A percentile compares a stretch with the other conserved stretches of the same genome.
These are phyloP conservation scores for Saccopteryx leptura DNA, from an alignment of 2,113 vertebrate genomes.

Conservation along the genomic window DNA sequence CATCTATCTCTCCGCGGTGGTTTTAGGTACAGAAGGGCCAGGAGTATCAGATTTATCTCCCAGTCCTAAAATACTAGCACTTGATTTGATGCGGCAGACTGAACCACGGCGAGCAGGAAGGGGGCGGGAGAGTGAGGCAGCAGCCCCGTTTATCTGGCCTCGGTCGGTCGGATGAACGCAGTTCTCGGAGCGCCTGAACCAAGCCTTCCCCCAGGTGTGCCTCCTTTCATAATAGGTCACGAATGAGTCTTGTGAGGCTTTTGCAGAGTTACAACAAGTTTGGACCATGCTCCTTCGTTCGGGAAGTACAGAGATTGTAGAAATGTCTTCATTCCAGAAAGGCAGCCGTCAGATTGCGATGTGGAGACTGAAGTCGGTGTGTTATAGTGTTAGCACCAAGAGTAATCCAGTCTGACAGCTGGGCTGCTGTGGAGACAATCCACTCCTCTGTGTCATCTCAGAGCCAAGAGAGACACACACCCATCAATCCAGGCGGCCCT, in stretches of 20 bases:
- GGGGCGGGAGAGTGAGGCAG: background rate
- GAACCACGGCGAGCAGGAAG: background rate
- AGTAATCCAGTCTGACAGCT: background rate
- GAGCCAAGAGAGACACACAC: background rate
- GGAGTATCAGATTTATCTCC: background rate
- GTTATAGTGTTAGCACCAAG: background rate
- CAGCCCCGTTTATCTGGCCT: background rate
- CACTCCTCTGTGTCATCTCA: background rate
- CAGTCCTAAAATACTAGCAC: background rate
- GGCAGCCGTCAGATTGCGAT: background rate
- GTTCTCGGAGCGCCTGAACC: constrained; percentile 9
- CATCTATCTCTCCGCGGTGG: background rate
- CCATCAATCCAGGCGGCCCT: no score
- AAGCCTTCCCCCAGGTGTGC: background rate
- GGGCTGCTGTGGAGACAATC: background rate
- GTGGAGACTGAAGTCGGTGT: background rate
- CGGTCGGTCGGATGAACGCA: background rate
- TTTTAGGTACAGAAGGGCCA: background rate
- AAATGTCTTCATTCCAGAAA: constrained; percentile 58
- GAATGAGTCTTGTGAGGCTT: background rate
- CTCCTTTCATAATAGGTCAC: constrained; percentile 41
- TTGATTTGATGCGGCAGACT: background rate
- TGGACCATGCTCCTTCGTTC: constrained; percentile 15
- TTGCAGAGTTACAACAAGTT: constrained; percentile 50
- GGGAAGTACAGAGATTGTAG: constrained; percentile 35